Conservation (phyloP, 2,888 invertebrate genomes). For the Epistrophe grossulariae region DNA sequence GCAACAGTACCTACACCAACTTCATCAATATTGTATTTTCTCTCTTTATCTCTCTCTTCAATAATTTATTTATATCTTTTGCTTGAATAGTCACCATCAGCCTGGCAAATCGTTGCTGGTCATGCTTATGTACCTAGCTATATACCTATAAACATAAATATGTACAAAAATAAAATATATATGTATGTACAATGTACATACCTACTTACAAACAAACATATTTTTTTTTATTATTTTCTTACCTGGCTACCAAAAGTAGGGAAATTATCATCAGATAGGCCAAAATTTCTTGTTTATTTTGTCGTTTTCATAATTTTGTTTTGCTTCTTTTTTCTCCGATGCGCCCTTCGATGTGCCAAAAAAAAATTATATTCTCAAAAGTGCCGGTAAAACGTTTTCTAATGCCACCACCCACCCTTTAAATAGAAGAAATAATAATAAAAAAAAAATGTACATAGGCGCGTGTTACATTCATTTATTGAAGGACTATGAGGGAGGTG, state of each 20-base stretch:
- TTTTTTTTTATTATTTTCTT: not conserved
- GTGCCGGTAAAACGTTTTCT: conserved; percentile 50
- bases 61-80: conserved; percentile 68
- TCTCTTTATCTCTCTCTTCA: not conserved
- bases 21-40: conserved; percentile 47
- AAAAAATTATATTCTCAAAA: conserved; percentile 29
- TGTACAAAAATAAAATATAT: not conserved
- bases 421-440: conserved; percentile 10
- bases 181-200: no score
- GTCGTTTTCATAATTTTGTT: conserved; percentile 37
- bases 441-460: not conserved
- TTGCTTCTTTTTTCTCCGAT: conserved; percentile 9
- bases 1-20: conserved; percentile 12
- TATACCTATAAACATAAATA: conserved; percentile 16
- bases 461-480: not conserved
- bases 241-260: conserved; percentile 12
- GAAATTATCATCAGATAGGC: conserved; percentile 59
- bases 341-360: conserved; percentile 21
- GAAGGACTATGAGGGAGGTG: not conserved
- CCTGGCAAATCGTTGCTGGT: conserved; percentile 22
- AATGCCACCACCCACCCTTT: conserved; percentile 35
- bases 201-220: not conserved
- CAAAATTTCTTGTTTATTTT: conserved; percentile 61
- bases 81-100: conserved; percentile 63
- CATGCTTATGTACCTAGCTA: conserved; percentile 18